Evolutionary conservation across 1,140 invertebrate species (phyloP).

Genomic region (Protaetia brevitarsis): DNA sequence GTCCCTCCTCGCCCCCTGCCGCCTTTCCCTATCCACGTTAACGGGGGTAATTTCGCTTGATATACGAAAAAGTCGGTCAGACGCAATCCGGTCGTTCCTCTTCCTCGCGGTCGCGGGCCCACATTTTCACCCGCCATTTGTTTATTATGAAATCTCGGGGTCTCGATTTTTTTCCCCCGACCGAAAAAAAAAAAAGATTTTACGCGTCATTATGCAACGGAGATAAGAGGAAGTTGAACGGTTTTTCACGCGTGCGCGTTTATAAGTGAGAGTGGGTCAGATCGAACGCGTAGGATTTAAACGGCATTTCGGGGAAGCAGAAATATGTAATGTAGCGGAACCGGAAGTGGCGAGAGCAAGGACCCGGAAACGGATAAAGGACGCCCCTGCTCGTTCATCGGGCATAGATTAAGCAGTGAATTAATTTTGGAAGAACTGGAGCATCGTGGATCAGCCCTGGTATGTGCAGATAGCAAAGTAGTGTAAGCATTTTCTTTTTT

Average conservation of each 20-base stretch:
- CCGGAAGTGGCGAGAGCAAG: conserved; percentile 8
- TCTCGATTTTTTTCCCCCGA: too few species aligned
- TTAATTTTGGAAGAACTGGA: neutral
- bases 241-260: neutral
- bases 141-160: conserved; percentile 18
- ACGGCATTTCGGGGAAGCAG: neutral
- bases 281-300: conserved; percentile 3
- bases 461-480: too few species aligned
- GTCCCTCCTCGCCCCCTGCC: too few species aligned
- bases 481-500: too few species aligned
- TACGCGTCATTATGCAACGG: conserved; percentile 15
- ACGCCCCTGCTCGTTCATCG: neutral
- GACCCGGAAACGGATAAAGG: conserved; percentile 12
- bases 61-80: neutral
- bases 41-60: conserved; percentile 1
- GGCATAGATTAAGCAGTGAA: conserved; percentile 1
- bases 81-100: neutral
- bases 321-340: conserved; percentile 18
- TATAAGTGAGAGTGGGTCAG: neutral
- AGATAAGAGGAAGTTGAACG: conserved; percentile 11
- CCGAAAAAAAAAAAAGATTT: conserved; percentile 9
- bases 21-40: neutral
- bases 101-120: neutral
- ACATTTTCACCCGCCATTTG: conserved; percentile 8
- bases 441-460: too few species aligned